phyloP scores from a whole-genome alignment of 2,797 vertebrate species.

The Ceyx erithaca region DNA sequence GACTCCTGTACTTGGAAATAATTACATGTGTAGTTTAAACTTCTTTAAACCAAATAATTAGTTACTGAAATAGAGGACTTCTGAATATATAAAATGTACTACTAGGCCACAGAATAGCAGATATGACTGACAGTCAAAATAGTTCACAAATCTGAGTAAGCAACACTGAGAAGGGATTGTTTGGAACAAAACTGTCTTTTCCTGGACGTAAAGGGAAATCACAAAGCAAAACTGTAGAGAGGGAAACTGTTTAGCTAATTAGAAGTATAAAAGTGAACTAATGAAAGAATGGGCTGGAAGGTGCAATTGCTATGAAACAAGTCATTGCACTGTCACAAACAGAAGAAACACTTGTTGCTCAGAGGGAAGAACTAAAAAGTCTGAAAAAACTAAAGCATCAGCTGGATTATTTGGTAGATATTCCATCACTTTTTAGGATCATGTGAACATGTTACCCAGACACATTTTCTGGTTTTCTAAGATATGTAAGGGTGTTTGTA shows the following conservation, averaged over 20 bases:
- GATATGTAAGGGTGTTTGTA: background rate
- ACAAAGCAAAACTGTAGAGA: background rate
- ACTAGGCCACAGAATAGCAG: background rate
- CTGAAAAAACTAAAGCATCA: background rate
- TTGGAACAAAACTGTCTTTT: background rate
- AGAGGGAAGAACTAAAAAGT: background rate
- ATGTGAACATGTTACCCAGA: background rate
- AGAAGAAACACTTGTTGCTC: background rate
- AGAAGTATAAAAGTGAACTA: background rate
- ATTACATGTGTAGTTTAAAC: background rate
- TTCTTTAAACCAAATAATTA: background rate
- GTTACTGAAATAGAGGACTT: background rate
- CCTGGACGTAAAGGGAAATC: background rate
- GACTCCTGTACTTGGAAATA: background rate
- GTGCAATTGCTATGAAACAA: background rate
- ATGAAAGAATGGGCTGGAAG: background rate
- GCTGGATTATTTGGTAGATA: background rate
- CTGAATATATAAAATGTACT: background rate
- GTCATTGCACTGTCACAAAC: background rate
- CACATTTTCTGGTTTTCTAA: background rate
- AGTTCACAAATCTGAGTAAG: background rate
- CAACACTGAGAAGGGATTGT: background rate
- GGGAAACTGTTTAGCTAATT: background rate
- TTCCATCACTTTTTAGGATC: background rate
- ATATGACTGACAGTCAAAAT: background rate